Base-by-base conservation (phyloP, 2,797 vertebrate genomes). In the Thripadectes ignobilis region DNA sequence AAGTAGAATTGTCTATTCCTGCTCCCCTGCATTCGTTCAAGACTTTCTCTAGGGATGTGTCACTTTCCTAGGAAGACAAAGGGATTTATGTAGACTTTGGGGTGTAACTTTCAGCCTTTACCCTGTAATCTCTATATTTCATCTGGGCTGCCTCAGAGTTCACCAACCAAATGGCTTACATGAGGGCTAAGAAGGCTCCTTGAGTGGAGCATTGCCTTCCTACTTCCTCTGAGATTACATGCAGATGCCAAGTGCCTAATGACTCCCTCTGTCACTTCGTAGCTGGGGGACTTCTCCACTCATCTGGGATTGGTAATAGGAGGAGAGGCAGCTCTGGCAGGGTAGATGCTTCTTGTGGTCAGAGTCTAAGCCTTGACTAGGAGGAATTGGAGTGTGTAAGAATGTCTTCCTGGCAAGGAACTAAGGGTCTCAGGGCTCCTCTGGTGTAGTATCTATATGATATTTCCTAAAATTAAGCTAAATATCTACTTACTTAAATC, bases 321-420 rank as follows among this genome's bases (percentile, higher is more conserved):
- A 72, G 20, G 41, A 43, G 41, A 43, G 52, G 21, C 45, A 59
- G 27, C 72, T 67, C 36, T 85, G 81, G 16, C 55, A 92, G 59
- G 26, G 9, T 18, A 23, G 39, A 18, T 15, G 3, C 4, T 69
- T 84, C 30, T 14, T 41, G 14, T 45, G 39, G 55, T 63, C 59
- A 41, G 9, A 65, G 17, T 32, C 24, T 52, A 52, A 82, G 32
- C 48, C 32, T 82, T 87, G 43, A 16, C 26, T 59, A 36, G 69
- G n/a, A 72, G 54, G 49, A 90, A 52, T 0, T 49, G 13, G 17
- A 46, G 21, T 22, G 5, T 2, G 0, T 26, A 65, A 61, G n/a
- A 57, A 12, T 14, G 29, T 69, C 17, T 23, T 81, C 39, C 54
- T 78, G 45, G 36, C 7, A 55, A 63, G 66, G 48, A 92, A 11